These are phyloP conservation scores for Trachelus tabidus DNA, from an alignment of 2,888 invertebrate species.

Conservation along the genomic window DNA sequence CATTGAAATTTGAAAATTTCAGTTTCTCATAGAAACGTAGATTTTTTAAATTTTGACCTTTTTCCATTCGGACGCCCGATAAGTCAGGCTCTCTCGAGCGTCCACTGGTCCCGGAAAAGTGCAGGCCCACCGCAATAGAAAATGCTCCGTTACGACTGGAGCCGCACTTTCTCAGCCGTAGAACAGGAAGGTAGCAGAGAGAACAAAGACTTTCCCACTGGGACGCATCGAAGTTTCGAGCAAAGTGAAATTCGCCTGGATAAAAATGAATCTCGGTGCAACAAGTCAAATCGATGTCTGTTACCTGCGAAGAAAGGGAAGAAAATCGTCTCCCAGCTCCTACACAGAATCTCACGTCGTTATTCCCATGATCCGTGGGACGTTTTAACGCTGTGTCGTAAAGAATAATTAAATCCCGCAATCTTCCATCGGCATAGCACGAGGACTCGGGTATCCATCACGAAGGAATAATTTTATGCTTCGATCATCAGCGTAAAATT, in stretches of 20 bases:
- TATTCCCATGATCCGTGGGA: not conserved
- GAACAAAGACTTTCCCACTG: not conserved
- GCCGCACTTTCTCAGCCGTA: not conserved
- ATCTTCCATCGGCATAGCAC: not conserved
- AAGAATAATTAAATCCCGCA: not conserved
- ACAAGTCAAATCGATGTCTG: not conserved
- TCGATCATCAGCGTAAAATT: not conserved
- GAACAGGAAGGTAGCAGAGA: not conserved
- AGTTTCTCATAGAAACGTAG: too few species aligned
- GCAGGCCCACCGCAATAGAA: not conserved
- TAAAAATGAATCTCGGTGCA: not conserved
- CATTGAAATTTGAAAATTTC: not conserved
- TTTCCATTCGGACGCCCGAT: too few species aligned
- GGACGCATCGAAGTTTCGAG: not conserved
- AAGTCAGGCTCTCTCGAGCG: not conserved
- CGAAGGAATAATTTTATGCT: not conserved
- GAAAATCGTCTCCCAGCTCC: not conserved
- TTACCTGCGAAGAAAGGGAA: not conserved
- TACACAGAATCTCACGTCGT: not conserved
- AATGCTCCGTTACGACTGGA: not conserved
- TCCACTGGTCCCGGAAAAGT: not conserved
- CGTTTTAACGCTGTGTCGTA: not conserved
- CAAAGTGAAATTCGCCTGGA: not conserved
- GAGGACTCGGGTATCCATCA: not conserved
- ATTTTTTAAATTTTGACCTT: too few species aligned